Evolutionary conservation across 2,888 invertebrate genomes (phyloP).

Genomic region (Entomobrya proxima): DNA sequence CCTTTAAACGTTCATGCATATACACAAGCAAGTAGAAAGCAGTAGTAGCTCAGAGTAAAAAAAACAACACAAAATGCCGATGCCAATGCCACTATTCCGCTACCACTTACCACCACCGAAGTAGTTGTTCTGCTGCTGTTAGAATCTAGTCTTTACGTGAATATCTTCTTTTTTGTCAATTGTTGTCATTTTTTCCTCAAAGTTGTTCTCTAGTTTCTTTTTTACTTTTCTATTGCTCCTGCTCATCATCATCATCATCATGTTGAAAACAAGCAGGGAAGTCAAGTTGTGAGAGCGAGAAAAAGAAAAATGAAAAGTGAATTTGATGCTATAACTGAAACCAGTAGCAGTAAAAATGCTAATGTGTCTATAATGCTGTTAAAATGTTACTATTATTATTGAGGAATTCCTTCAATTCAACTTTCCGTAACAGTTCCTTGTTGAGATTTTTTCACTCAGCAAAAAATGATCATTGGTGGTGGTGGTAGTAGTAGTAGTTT

Average conservation of each 20-base stretch:
- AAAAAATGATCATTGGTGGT: background rate
- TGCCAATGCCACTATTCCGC: conserved; percentile 16
- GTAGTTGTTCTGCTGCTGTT: too few relatives aligned
- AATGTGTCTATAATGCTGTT: conserved; percentile 17
- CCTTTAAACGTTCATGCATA: background rate
- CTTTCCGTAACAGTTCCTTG: conserved; percentile 24
- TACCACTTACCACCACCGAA: background rate
- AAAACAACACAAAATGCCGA: background rate
- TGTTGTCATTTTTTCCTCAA: conserved; percentile 13
- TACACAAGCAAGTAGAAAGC: background rate
- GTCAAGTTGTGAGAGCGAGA: background rate
- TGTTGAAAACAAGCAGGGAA: too few relatives aligned
- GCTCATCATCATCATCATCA: too few relatives aligned
- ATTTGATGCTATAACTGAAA: conserved; percentile 24
- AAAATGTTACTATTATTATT: conserved; percentile 19
- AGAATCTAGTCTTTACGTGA: too few relatives aligned
- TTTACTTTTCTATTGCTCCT: too few relatives aligned
- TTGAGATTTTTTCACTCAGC: background rate
- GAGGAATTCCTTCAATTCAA: conserved; percentile 31
- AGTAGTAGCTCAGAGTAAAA: too few relatives aligned
- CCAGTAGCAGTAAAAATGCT: background rate
- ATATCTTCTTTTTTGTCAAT: conserved; percentile 16
- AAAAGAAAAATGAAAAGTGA: conserved; percentile 2
- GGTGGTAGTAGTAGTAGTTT: too few relatives aligned
- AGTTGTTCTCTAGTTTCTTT: conserved; percentile 13